phyloP scores from a whole-genome alignment of 2,888 invertebrate species.

The Phaonia tiefii region DNA sequence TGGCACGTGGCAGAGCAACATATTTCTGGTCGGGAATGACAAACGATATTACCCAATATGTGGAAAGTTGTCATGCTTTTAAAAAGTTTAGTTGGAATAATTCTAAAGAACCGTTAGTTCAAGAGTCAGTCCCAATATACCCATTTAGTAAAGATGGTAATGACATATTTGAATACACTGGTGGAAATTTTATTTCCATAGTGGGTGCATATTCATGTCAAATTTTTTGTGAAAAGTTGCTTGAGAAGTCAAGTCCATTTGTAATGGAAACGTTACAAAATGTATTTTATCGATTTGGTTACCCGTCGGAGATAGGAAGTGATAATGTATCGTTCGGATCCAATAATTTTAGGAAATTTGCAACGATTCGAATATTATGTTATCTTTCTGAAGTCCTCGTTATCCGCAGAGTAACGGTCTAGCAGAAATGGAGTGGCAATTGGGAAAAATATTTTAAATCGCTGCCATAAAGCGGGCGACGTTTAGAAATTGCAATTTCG shows the following conservation, averaged over 20 bases:
- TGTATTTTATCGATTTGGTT: no score
- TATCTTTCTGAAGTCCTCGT: slow-evolving; percentile 60
- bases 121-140: slow-evolving; percentile 41
- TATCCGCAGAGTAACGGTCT: slow-evolving; percentile 43
- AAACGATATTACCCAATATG: slow-evolving; percentile 41
- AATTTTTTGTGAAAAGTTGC: slow-evolving; percentile 4
- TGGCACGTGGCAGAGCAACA: slow-evolving; percentile 39
- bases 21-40: no score
- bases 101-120: slow-evolving; percentile 57
- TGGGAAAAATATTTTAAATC: no score
- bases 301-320: slow-evolving; percentile 9
- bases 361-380: slow-evolving; percentile 57
- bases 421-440: slow-evolving; percentile 36
- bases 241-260: neutral
- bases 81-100: slow-evolving; percentile 60
- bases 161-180: slow-evolving; percentile 53
- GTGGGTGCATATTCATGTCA: slow-evolving; percentile 56
- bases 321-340: slow-evolving; percentile 44
- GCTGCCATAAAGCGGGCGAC: slow-evolving; percentile 6
- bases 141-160: slow-evolving; percentile 36
- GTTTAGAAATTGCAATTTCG: slow-evolving; percentile 16
- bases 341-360: slow-evolving; percentile 20
- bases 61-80: slow-evolving; percentile 46
- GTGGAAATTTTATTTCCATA: slow-evolving; percentile 24
- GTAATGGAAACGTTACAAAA: neutral